Evolutionary conservation across 2,797 vertebrate species (phyloP).

Genomic region (Sus cebifrons): DNA sequence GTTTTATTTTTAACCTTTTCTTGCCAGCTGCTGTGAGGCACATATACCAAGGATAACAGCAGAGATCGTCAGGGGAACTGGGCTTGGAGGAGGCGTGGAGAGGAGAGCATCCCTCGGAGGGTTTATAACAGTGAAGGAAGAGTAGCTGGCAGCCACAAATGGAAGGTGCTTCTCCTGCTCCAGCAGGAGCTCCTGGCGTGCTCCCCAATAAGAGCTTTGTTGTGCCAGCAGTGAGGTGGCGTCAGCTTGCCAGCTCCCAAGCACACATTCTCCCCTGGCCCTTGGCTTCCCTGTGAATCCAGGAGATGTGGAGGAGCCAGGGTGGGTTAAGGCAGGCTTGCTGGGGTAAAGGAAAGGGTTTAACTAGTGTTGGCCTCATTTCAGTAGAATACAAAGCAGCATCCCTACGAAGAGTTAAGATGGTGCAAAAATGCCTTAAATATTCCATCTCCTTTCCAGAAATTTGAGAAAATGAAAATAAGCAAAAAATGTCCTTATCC

Average conservation of each 20-base stretch:
- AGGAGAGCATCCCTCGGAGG: not conserved
- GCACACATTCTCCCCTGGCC: not conserved
- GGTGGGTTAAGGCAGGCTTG: not conserved
- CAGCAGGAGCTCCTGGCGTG: not conserved
- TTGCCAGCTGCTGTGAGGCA: not conserved
- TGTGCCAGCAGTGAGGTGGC: not conserved
- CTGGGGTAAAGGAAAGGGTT: not conserved
- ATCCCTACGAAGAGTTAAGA: not conserved
- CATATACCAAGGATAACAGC: not conserved
- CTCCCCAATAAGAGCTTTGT: not conserved
- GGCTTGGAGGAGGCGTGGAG: not conserved
- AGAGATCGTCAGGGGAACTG: not conserved
- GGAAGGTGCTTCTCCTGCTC: not conserved
- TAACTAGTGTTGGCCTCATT: not conserved
- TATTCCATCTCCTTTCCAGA: conserved; percentile 38
- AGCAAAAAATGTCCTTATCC: conserved; percentile 40
- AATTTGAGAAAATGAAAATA: conserved; percentile 61
- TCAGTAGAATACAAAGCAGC: not conserved
- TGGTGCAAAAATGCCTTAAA: not conserved
- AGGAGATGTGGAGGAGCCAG: not conserved
- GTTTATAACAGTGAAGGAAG: not conserved
- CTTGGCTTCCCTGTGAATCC: not conserved
- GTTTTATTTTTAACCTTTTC: not conserved
- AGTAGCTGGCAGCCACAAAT: not conserved
- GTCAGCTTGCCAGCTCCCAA: not conserved